Evolutionary conservation across 2,113 vertebrate species (phyloP).

Genomic region (Ardeotis arabs): DNA sequence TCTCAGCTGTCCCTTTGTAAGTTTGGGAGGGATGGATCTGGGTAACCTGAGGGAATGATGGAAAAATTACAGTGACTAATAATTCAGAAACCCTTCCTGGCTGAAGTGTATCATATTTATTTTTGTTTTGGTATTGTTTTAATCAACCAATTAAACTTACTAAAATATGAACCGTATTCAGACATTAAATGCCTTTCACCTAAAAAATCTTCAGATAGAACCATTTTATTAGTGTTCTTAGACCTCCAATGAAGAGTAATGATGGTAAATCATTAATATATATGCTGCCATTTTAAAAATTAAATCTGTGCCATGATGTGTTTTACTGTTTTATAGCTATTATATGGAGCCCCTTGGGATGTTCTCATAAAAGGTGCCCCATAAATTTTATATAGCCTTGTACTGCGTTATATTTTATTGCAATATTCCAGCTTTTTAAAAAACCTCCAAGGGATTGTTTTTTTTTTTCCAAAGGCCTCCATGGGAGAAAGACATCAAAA

Average conservation of each 20-base stretch:
- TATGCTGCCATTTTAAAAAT: slow-evolving; percentile 69
- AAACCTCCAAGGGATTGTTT: not conserved
- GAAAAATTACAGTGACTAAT: not conserved
- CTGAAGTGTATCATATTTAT: not conserved
- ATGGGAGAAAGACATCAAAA: not conserved
- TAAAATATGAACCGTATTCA: not conserved
- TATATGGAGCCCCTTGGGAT: slow-evolving; percentile 55
- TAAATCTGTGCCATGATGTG: slow-evolving; percentile 58
- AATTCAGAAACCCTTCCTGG: not conserved
- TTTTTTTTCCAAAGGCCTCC: not conserved
- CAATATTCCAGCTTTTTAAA: slow-evolving; percentile 30
- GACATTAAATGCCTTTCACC: slow-evolving; percentile 11
- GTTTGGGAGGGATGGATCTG: not conserved
- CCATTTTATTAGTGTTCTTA: slow-evolving; percentile 48
- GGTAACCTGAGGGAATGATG: not conserved
- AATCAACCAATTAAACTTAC: not conserved
- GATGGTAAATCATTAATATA: slow-evolving; percentile 65
- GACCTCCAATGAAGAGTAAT: slow-evolving; percentile 27
- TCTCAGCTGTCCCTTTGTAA: not conserved
- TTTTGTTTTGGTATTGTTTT: not conserved
- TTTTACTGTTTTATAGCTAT: slow-evolving; percentile 57
- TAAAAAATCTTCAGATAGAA: slow-evolving; percentile 35
- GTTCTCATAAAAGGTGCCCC: slow-evolving; percentile 49
- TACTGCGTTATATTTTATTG: slow-evolving; percentile 23
- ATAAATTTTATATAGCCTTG: slow-evolving; percentile 57